These are phyloP conservation scores for Zaprionus nigranus DNA, from an alignment of 1,140 invertebrate species.

Conservation along the genomic window DNA sequence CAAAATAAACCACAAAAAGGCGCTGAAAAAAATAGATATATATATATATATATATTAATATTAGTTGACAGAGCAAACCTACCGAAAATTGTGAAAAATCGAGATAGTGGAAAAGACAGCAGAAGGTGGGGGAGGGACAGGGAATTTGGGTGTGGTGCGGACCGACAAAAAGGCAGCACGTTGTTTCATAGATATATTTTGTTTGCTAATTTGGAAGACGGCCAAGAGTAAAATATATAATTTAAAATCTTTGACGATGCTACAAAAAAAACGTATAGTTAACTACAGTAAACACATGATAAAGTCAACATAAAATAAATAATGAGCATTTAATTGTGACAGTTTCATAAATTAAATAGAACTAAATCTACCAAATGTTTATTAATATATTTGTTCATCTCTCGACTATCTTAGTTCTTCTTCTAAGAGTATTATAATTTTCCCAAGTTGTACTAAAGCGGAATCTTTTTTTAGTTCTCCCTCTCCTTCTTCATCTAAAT, in stretches of 20 bases:
- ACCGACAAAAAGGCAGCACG: constrained; percentile 16
- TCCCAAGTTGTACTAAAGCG: not conserved
- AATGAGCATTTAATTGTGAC: not conserved
- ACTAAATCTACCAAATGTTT: no score
- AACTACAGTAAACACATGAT: constrained; percentile 56
- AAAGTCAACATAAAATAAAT: not conserved
- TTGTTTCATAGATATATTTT: constrained; percentile 52
- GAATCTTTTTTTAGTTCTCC: not conserved
- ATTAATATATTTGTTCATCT: no score
- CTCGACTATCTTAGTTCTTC: not conserved
- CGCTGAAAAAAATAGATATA: constrained; percentile 13
- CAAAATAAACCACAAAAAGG: not conserved
- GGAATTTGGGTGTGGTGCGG: not conserved
- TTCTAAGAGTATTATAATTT: not conserved
- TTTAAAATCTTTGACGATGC: constrained; percentile 50
- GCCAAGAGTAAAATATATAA: constrained; percentile 75
- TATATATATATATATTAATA: constrained; percentile 12
- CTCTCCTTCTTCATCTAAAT: constrained; percentile 30
- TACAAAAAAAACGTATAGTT: constrained; percentile 22
- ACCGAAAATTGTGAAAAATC: constrained; percentile 65
- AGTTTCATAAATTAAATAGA: not conserved
- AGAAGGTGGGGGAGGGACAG: not conserved
- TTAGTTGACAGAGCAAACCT: constrained; percentile 39
- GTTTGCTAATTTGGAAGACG: constrained; percentile 74
- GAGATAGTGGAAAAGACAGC: constrained; percentile 40